These are phyloP conservation scores for Protosalanx chinensis DNA, from an alignment of 2,797 vertebrate species.

Conservation along the genomic window DNA sequence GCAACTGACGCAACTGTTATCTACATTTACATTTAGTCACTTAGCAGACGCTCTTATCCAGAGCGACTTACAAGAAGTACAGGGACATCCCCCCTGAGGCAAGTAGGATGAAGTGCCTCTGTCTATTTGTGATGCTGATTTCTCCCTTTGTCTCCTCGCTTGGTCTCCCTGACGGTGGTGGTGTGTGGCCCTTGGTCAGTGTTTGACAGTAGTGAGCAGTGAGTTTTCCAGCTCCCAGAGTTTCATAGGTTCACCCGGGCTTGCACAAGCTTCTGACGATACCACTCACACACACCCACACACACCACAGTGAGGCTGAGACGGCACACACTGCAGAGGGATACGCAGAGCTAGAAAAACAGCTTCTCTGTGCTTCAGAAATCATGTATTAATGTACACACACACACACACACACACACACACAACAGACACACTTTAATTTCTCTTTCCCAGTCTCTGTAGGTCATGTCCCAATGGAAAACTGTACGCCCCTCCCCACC, in stretches of 20 bases:
- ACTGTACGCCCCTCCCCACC: background rate
- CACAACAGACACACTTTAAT: background rate
- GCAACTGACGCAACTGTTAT: no score
- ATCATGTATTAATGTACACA: background rate
- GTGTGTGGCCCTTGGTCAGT: background rate
- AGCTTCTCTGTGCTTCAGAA: background rate
- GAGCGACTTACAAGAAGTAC: no score
- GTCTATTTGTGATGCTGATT: background rate
- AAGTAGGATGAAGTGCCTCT: no score
- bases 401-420: background rate
- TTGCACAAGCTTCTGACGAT: background rate
- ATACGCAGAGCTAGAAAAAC: background rate
- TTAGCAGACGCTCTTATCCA: no score
- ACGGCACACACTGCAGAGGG: background rate
- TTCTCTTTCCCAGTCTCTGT: no score
- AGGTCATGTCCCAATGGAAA: no score
- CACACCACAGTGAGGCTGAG: background rate
- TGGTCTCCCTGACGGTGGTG: background rate
- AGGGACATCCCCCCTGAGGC: no score
- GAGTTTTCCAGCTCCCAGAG: background rate
- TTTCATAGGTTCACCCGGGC: background rate
- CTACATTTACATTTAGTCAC: no score
- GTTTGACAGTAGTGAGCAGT: background rate
- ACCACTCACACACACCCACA: constrained; percentile 3
- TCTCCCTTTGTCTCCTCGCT: background rate